Conservation (phyloP, 2,888 invertebrate species). For the Orchesellides sinensis region DNA sequence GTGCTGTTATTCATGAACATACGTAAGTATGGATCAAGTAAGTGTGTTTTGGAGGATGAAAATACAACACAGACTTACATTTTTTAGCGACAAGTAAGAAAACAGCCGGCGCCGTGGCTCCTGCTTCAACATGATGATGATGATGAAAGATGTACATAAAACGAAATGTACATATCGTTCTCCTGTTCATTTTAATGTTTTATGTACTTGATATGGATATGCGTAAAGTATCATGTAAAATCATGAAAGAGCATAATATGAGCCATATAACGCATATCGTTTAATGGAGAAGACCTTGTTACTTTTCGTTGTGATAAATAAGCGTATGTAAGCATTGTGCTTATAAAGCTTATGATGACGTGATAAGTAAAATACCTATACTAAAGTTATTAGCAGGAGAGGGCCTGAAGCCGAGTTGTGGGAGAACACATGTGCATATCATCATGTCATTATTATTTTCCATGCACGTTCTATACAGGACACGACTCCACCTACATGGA, state of each 20-base stretch:
- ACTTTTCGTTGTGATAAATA: not conserved
- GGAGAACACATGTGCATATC: not conserved
- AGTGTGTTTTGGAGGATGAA: not conserved
- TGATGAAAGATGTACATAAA: constrained; percentile 24
- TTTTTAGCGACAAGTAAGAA: constrained; percentile 32
- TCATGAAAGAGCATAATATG: not conserved
- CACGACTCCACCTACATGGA: constrained; percentile 21
- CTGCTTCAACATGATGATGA: too few relatives aligned
- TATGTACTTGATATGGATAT: not conserved
- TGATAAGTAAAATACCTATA: too few relatives aligned
- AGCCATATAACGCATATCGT: not conserved
- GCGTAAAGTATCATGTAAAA: not conserved
- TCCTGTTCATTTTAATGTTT: not conserved
- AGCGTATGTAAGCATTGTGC: too few relatives aligned
- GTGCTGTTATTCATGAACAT: not conserved
- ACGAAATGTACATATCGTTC: not conserved
- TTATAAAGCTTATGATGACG: too few relatives aligned
- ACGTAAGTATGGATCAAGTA: not conserved
- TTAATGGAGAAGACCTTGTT: not conserved
- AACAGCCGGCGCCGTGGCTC: constrained; percentile 40
- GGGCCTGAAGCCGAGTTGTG: not conserved
- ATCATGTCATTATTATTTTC: not conserved
- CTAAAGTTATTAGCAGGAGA: not conserved
- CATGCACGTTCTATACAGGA: not conserved
- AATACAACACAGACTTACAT: not conserved